Evolutionary conservation across 1,140 invertebrate species (phyloP).

Genomic region (Aphaenogaster floridana): DNA sequence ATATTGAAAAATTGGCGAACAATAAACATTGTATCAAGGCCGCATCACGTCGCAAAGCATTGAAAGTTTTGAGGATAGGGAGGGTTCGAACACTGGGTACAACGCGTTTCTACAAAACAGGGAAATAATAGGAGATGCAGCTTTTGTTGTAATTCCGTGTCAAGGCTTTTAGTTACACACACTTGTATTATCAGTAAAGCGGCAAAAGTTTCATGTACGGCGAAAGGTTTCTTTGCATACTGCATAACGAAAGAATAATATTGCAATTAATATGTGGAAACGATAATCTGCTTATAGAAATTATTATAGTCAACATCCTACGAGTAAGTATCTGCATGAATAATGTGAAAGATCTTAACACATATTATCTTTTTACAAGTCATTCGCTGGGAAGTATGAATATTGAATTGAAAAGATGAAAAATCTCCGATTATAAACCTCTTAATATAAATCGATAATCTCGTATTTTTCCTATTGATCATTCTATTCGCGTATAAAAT

Average conservation of each 20-base stretch:
- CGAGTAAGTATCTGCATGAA: not conserved
- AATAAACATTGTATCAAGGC: slow-evolving; percentile 47
- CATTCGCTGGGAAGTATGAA: not conserved
- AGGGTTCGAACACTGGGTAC: not conserved
- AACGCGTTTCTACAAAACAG: slow-evolving; percentile 31
- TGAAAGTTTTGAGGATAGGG: slow-evolving; percentile 55
- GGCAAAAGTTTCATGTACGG: not conserved
- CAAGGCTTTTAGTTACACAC: slow-evolving; percentile 50
- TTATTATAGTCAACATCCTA: not conserved
- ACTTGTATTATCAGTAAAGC: slow-evolving; percentile 22
- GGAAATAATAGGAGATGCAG: slow-evolving; percentile 59
- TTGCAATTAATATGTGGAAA: not conserved
- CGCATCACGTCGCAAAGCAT: slow-evolving; percentile 14
- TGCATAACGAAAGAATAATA: not conserved
- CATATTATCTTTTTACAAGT: slow-evolving; percentile 5
- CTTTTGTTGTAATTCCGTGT: slow-evolving; percentile 66
- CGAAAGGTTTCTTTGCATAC: slow-evolving; percentile 23
- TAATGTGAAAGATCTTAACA: not conserved
- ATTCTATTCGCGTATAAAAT: not conserved
- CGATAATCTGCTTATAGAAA: not conserved
- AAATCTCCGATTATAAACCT: slow-evolving; percentile 1
- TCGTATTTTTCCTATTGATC: not conserved
- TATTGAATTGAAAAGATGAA: slow-evolving; percentile 27
- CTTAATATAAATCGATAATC: slow-evolving; percentile 27
- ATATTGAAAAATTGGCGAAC: slow-evolving; percentile 26